Base-by-base conservation (phyloP, 1,140 invertebrate species). In the Drosophila parabipectinata region DNA sequence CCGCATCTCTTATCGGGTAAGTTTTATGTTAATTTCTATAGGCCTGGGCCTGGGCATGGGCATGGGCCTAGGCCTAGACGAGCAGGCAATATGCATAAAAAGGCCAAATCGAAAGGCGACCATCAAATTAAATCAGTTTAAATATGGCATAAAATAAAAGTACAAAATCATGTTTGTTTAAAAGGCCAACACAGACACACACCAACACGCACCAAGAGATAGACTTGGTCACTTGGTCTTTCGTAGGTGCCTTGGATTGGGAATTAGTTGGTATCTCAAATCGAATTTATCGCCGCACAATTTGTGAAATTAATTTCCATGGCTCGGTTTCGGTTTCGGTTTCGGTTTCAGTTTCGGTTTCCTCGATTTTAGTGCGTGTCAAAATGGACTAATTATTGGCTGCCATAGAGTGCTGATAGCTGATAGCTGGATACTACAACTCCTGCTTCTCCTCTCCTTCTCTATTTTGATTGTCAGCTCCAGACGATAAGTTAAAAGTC, bases 401-500 rank as follows among this genome's bases (percentile, higher is more conserved):
- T 8, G 10, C 18, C 15, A 21, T 21, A 18, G 44, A 45, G 44
- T 45, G 44, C 44, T 15, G 41, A 44, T 44, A 44, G 9, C n/a
- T 9, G 9, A 44, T 44, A 44, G 1, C n/a, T 9, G 9, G 10
- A 9, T 39, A 9, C n/a, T 39, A 6, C n/a, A 12, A 7, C 12
- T 10, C 37, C 37, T 39, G 7, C 37, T 39, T 12, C 10, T 4
- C 18, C 18, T 18, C 18, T 18, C 1, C 37, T 9, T 1, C 10
- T 0, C 28, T 30, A 8, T 4, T 30, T 30, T 85, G 82, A 85
- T 85, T 85, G 82, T 85, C 82, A 85, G 69, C 71, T 87, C 57
- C 39, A 15, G 45, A n/a, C 68, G 82, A 85, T 85, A 85, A 87
- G 83, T 85, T 82, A 87, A 87, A 72, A 81, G 83, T 79, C 74